These are phyloP conservation scores for Sigmodon hispidus DNA, from an alignment of 2,113 vertebrate species.

Conservation along the genomic window DNA sequence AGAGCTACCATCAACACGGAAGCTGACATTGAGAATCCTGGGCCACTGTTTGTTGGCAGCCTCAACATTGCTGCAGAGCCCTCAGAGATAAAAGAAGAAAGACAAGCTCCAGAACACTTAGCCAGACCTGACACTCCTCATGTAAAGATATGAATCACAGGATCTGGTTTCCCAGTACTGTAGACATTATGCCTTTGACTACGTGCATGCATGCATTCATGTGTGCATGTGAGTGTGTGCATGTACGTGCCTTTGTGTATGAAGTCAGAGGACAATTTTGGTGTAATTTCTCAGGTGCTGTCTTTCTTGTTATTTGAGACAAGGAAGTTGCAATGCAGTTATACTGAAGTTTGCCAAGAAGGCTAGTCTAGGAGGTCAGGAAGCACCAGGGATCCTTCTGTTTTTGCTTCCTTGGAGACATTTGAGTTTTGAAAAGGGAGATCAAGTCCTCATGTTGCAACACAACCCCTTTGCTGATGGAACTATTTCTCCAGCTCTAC, in stretches of 20 bases:
- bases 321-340: background rate
- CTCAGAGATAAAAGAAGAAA: background rate
- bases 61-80: background rate
- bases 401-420: background rate
- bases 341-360: background rate
- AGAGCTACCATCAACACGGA: background rate
- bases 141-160: rapidly evolving
- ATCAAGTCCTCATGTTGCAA: background rate
- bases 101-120: background rate
- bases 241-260: rapidly evolving
- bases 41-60: background rate
- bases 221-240: background rate
- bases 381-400: background rate
- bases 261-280: background rate
- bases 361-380: background rate
- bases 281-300: background rate
- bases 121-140: background rate
- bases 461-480: background rate
- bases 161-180: background rate
- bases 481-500: background rate
- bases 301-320: background rate
- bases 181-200: background rate
- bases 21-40: background rate
- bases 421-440: background rate
- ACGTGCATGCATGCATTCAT: background rate